A percentile compares a stretch with the other conserved stretches of the same genome.
Conservation (phyloP, 2,888 invertebrate species). For the Blastobasis adustella region DNA sequence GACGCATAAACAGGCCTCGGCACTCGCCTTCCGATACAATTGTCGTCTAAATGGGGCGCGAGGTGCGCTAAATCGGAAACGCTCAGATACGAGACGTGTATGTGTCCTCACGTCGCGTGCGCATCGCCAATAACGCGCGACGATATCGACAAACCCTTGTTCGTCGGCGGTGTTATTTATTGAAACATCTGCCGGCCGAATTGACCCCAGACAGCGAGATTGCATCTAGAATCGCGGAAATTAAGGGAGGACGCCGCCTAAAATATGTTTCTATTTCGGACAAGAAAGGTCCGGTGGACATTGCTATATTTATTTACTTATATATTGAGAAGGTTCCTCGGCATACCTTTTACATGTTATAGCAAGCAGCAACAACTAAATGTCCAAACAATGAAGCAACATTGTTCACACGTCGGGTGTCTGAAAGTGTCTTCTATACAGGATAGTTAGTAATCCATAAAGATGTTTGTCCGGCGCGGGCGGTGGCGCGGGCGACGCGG, state of each 20-base stretch:
- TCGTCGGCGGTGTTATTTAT: not conserved
- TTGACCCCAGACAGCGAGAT: constrained; percentile 54
- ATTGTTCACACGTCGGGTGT: too few relatives aligned
- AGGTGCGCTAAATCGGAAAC: too few relatives aligned
- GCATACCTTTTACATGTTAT: too few relatives aligned
- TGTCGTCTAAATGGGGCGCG: not conserved
- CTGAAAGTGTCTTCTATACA: not conserved
- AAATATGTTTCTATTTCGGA: constrained; percentile 65
- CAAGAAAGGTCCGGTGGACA: constrained; percentile 41
- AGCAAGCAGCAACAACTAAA: too few relatives aligned
- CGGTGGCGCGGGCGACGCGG: constrained; percentile 21
- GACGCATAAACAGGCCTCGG: not conserved
- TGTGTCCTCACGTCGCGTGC: too few relatives aligned
- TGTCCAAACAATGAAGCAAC: too few relatives aligned
- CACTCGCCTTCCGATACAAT: not conserved
- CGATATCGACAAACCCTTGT: too few relatives aligned
- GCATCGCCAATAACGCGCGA: too few relatives aligned
- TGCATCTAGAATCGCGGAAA: constrained; percentile 66
- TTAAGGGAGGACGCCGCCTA: constrained; percentile 56
- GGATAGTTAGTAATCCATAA: constrained; percentile 34
- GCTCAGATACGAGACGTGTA: too few relatives aligned
- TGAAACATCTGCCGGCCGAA: constrained; percentile 27
- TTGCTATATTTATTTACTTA: too few relatives aligned
- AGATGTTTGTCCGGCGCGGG: constrained; percentile 27
- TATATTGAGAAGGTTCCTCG: too few relatives aligned